phyloP scores from a whole-genome alignment of 1,140 invertebrate species.

The Halyomorpha halys region DNA sequence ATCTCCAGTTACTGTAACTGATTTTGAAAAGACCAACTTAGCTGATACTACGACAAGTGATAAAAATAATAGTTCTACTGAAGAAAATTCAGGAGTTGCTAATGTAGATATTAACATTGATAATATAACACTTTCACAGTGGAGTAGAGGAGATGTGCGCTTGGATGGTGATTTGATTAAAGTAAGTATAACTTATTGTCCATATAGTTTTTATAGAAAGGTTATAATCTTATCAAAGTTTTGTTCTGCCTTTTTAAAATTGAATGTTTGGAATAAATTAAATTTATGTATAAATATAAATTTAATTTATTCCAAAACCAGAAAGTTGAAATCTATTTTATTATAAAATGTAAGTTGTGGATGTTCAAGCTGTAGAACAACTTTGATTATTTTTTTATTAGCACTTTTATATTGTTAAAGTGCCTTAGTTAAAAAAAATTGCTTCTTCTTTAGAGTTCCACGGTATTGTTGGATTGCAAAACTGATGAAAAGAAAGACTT shows the following conservation, averaged over 20 bases:
- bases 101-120: neutral
- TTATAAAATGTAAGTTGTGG: no score
- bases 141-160: conserved; percentile 39
- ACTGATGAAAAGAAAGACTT: conserved; percentile 25
- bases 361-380: no score
- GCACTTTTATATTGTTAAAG: neutral
- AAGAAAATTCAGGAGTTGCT: neutral
- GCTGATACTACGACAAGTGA: neutral
- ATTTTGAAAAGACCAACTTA: neutral
- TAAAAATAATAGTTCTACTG: neutral
- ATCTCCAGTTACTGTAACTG: neutral
- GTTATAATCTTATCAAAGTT: no score
- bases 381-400: no score
- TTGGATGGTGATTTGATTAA: conserved; percentile 28
- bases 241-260: no score
- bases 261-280: no score
- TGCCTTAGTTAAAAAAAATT: neutral
- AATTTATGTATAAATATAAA: no score
- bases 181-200: neutral
- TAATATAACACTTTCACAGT: conserved; percentile 32
- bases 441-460: neutral
- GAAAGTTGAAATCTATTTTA: no score
- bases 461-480: conserved; percentile 24
- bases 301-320: no score
- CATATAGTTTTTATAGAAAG: no score